These are phyloP conservation scores for Lamprotornis superbus DNA, from an alignment of 2,113 vertebrate genomes.

Conservation along the genomic window DNA sequence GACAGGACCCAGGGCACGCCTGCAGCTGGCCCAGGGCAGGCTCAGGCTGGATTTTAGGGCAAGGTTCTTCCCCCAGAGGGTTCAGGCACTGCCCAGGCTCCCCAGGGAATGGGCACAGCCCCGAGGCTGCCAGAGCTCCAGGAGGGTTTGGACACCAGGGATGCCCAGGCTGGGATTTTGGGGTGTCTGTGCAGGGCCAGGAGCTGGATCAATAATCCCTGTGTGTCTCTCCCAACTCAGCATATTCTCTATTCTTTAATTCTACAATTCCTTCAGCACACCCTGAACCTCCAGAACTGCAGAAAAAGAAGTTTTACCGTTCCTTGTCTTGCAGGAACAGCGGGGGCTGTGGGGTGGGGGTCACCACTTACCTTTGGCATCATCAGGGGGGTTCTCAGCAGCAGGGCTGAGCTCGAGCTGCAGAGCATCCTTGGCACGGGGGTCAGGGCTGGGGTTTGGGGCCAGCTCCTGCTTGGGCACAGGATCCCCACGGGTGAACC, in stretches of 20 bases:
- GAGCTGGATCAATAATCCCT: rapidly evolving
- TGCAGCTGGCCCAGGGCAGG: not conserved
- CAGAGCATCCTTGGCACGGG: not conserved
- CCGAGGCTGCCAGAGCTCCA: not conserved
- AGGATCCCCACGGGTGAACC: slow-evolving; percentile 84
- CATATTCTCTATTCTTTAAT: not conserved
- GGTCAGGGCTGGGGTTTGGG: not conserved
- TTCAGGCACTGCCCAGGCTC: not conserved
- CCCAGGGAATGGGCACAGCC: not conserved
- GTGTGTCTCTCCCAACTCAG: not conserved
- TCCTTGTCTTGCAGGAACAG: not conserved
- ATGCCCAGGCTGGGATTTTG: not conserved
- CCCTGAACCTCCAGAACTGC: not conserved
- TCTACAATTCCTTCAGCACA: not conserved
- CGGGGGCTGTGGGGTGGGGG: not conserved
- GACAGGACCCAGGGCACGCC: rapidly evolving
- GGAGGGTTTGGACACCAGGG: not conserved
- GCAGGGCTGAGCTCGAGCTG: slow-evolving; percentile 52
- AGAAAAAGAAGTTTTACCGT: not conserved
- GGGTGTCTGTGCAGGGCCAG: not conserved
- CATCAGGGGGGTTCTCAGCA: not conserved
- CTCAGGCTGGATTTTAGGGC: rapidly evolving
- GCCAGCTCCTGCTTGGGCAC: slow-evolving; percentile 23
- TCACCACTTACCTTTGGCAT: slow-evolving; percentile 15
- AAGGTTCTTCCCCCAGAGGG: not conserved